Base-by-base conservation (phyloP, 2,888 invertebrate species). In the Hanleya hanleyi region DNA sequence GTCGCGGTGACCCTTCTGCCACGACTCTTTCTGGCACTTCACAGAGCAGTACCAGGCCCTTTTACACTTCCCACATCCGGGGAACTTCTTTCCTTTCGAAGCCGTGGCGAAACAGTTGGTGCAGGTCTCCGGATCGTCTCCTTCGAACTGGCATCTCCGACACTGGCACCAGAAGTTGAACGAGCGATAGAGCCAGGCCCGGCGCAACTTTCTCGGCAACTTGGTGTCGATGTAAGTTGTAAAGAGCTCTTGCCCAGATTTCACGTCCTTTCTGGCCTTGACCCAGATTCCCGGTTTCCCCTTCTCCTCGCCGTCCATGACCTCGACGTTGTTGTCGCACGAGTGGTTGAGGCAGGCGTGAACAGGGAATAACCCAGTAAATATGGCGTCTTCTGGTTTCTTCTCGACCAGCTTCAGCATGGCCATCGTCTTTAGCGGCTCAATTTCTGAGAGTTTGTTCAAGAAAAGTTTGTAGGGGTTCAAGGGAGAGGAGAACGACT, bases 121-220 rank as follows among this genome's bases (percentile, higher is more conserved):
- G 70, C 87, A 87, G 1, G 70, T 67, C 0, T 78, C 74, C 5
- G 83, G 77, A 51, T 84, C 83, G 66, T 85, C 86, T 0, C 87
- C 87, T 71, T 87, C 87, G 65, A 83, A 84, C 61, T 81, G 78
- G 69, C 87, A 87, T 12, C 85, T 79, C 26, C 71, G 78, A 64
- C 87, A 87, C 41, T 81, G 78, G 68, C 87, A 87, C 87, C 87
- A 87, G 75, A 87, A 87, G 70, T 86, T 86, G 77, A 86, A 87
- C 3, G 86, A 86, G 71, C 84, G 82, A 72, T 79, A 87, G 15
- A 87, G 76, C 87, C 86, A 87, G 22, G 87, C 85, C 22, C 86
- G 77, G 2, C 87, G 78, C 49, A 86, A 71, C 69, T 81, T 80
- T 47, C 84, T 77, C 0, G 85, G 84, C 83, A 87, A 82, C 0